Evolutionary conservation across 2,888 invertebrate species (phyloP).

Genomic region (Mycalesis mineus): DNA sequence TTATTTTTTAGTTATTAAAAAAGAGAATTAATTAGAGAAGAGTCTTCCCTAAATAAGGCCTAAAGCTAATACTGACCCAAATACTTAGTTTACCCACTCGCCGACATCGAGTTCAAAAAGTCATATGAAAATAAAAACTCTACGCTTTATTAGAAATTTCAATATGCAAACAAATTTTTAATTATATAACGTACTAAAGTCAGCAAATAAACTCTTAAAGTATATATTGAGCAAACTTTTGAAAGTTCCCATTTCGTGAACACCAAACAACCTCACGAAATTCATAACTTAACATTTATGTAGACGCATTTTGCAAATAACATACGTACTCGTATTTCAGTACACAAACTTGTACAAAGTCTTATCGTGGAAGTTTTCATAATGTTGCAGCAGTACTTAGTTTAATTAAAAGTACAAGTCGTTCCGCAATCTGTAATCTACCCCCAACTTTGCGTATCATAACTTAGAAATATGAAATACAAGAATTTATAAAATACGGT

Average conservation of each 20-base stretch:
- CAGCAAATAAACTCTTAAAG: background rate
- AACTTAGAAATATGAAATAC: conserved; percentile 15
- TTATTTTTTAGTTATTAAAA: too few relatives aligned
- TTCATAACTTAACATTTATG: conserved; percentile 2
- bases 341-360: conserved; percentile 12
- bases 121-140: too few relatives aligned
- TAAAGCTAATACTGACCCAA: too few relatives aligned
- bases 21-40: too few relatives aligned
- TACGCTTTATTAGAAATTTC: too few relatives aligned
- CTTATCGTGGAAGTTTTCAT: conserved; percentile 24
- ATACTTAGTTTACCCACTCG: too few relatives aligned
- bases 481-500: conserved; percentile 6
- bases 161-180: too few relatives aligned
- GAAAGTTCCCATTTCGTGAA: background rate
- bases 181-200: too few relatives aligned
- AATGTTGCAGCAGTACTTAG: conserved; percentile 22
- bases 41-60: too few relatives aligned
- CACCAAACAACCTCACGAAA: background rate
- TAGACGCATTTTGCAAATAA: background rate
- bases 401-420: conserved; percentile 29
- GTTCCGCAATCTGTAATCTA: conserved; percentile 27
- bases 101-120: too few relatives aligned
- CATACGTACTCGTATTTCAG: background rate
- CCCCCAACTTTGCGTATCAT: conserved; percentile 18
- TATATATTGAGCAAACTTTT: background rate